These are phyloP conservation scores for Carlito syrichta DNA, from an alignment of 2,113 vertebrate species.

Conservation along the genomic window DNA sequence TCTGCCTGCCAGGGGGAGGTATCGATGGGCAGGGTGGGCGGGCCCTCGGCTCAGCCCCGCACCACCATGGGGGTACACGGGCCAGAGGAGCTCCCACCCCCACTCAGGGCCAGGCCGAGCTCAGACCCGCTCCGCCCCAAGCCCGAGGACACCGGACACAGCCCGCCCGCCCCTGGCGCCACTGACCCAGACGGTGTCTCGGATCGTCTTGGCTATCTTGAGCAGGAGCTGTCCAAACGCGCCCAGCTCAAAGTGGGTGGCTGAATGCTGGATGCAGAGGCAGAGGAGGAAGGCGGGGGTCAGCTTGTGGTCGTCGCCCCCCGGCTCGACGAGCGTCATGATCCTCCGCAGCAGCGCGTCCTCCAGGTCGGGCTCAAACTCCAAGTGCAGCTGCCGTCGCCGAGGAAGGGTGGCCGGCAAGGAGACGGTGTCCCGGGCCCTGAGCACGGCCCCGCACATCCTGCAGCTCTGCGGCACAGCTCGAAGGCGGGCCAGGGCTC, in stretches of 20 bases:
- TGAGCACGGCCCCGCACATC: slow-evolving; percentile 85
- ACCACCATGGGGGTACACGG: background rate
- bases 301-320: slow-evolving; percentile 92
- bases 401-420: background rate
- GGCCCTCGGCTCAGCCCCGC: background rate
- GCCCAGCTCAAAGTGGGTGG: slow-evolving; percentile 87
- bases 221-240: slow-evolving; percentile 93
- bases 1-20: too few species aligned
- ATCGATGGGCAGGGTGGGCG: accelerated
- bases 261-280: slow-evolving; percentile 95
- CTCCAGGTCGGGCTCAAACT: slow-evolving; percentile 89
- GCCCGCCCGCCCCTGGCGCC: accelerated
- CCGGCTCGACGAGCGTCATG: slow-evolving; percentile 90
- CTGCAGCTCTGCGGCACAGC: slow-evolving; percentile 85
- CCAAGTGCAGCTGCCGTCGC: slow-evolving; percentile 84
- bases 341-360: slow-evolving; percentile 90
- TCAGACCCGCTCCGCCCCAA: accelerated
- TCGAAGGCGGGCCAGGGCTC: slow-evolving; percentile 88
- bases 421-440: slow-evolving; percentile 55
- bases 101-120: too few species aligned
- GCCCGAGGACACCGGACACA: accelerated
- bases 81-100: accelerated
- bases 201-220: slow-evolving; percentile 90
- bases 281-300: slow-evolving; percentile 94
- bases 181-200: slow-evolving; percentile 94